Percentiles rank a stretch among this genome's conserved stretches.
Evolutionary conservation across 2,113 vertebrate genomes (phyloP).

Genomic region (Cervus canadensis): DNA sequence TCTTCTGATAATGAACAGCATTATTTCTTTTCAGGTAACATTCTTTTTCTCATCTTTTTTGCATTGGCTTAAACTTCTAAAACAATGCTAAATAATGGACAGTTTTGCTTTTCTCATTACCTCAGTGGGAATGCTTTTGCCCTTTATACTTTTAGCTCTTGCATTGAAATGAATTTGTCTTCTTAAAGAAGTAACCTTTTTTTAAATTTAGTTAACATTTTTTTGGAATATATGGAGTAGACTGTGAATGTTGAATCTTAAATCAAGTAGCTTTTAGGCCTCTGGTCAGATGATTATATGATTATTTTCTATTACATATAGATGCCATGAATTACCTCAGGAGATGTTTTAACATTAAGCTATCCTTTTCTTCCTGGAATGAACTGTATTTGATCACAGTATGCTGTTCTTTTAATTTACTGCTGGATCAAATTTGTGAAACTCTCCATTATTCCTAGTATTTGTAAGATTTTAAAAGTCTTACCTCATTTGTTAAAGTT

Average conservation of each 20-base stretch:
- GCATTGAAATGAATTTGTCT: slow-evolving; percentile 12
- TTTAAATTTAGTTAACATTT: neutral
- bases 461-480: neutral
- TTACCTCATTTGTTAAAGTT: neutral
- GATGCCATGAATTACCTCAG: slow-evolving; percentile 24
- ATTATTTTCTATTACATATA: slow-evolving; percentile 2
- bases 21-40: neutral
- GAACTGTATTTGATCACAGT: neutral
- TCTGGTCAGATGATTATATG: neutral
- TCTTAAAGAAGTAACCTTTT: neutral
- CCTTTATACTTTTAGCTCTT: slow-evolving; percentile 29
- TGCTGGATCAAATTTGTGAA: neutral
- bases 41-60: neutral
- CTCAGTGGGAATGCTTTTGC: neutral
- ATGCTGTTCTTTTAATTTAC: slow-evolving; percentile 4
- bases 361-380: neutral
- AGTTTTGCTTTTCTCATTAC: neutral
- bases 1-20: neutral
- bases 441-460: neutral
- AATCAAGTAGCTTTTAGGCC: slow-evolving; percentile 30
- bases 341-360: neutral
- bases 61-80: neutral
- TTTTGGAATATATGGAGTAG: neutral
- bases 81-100: neutral
- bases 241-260: neutral